phyloP scores from a whole-genome alignment of 2,797 vertebrate species.

The Gymnoscopelus braueri region DNA sequence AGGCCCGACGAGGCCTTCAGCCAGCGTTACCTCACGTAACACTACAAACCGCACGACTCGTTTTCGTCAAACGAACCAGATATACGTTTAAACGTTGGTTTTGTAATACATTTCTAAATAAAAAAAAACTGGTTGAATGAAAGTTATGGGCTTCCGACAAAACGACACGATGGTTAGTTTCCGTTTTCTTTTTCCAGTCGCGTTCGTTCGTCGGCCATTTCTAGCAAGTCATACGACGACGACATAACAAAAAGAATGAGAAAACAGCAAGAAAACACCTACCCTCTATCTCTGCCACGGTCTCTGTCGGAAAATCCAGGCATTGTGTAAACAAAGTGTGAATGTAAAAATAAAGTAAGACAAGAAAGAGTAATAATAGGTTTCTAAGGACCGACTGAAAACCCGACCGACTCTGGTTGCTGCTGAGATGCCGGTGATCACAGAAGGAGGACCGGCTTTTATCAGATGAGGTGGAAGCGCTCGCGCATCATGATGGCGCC shows the following conservation, averaged over 20 bases:
- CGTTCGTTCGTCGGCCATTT: conserved; percentile 47
- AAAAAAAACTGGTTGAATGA: no score
- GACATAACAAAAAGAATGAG: not conserved
- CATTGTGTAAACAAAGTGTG: conserved; percentile 77
- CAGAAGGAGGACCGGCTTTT: conserved; percentile 68
- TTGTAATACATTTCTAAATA: no score
- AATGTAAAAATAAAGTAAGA: conserved; percentile 58
- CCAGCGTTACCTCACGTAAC: conserved; percentile 5
- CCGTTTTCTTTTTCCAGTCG: not conserved
- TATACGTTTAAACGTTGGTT: no score
- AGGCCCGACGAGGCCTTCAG: conserved; percentile 73
- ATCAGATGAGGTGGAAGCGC: conserved; percentile 57
- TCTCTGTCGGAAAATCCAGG: conserved; percentile 96
- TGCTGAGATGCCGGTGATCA: conserved; percentile 73
- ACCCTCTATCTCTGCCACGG: conserved; percentile 92
- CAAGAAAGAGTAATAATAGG: conserved; percentile 50
- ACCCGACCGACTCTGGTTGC: conserved; percentile 31
- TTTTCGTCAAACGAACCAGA: no score
- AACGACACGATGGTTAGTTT: not conserved
- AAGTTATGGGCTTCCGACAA: not conserved
- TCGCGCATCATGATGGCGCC: not conserved
- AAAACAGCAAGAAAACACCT: conserved; percentile 38
- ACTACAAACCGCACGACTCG: no score
- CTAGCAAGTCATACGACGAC: conserved; percentile 10
- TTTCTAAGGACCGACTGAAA: not conserved